Base-by-base conservation (phyloP, 2,797 vertebrate species). In the Sebastes cheni region DNA sequence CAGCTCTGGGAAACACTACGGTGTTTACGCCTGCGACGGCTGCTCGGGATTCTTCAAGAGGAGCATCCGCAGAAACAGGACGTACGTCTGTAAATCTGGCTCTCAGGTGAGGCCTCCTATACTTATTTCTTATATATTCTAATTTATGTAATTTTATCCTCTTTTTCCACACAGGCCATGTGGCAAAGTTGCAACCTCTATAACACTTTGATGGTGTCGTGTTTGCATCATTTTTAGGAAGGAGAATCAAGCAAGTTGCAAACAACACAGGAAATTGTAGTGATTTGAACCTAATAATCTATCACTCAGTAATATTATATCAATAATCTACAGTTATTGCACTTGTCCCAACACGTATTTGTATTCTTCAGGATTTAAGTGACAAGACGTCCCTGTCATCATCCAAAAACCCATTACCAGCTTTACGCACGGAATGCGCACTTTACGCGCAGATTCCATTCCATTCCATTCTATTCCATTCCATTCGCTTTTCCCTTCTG, bases 21-120 rank as follows among this genome's bases (percentile, higher is more conserved):
- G 98, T 7, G 98, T 99, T 76, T 99, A 99, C 80, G 98, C 98
- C 59, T 99, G 98, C 76, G 98, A 99, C 79, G 98, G 98, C 69
- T 99, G 98, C 91, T 99, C 98, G 0, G 98, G 98, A 30, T 99
- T 99, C 95, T 99, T 99, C 96, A 99, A 99, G 92, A 95, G 98
- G 91, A 99, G 98, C 92, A 99, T 99, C 94, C 95, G 98, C 77
- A 97, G 98, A 83, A 99, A 99, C 83, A 95, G 98, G 89, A 99
- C 98, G 0, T 99, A 99, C 58, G 98, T 99, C 84, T 99, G 98
- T 95, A 99, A 99, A 95, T 99, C 98, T 32, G 98, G 98, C 91
- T 99, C 98, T 81, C 98, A 99, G 98, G 98, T 99, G 96, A 94
- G 89, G 67, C 34, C 54, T 70, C 25, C 13, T 50, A 5, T 36